Percentiles rank a stretch among this genome's conserved stretches.
Evolutionary conservation across 2,113 vertebrate species (phyloP).

Genomic region (Alaudala cheleensis): DNA sequence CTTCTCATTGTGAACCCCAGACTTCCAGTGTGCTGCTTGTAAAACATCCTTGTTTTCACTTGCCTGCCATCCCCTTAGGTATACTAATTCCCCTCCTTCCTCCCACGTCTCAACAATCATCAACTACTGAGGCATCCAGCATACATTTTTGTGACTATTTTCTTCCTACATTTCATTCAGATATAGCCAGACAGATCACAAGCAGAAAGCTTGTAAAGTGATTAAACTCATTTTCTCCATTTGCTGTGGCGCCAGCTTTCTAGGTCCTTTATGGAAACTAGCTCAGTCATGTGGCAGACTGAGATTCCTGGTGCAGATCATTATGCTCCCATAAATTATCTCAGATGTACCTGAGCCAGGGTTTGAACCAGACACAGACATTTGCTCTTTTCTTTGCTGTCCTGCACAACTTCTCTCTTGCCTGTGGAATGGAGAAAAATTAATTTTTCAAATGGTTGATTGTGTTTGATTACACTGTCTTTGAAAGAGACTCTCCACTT

Average conservation of each 20-base stretch:
- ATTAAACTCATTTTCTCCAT: conserved; percentile 87
- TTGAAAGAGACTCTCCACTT: background rate
- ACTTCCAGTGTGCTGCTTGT: background rate
- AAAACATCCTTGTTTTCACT: conserved; percentile 82
- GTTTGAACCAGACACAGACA: background rate
- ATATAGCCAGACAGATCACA: conserved; percentile 74
- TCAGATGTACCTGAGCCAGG: conserved; percentile 39
- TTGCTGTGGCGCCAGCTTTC: conserved; percentile 82
- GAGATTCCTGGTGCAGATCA: conserved; percentile 77
- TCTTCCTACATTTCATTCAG: conserved; percentile 71
- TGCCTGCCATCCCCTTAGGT: conserved; percentile 68
- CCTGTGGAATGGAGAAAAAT: background rate
- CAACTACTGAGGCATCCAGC: conserved; percentile 73
- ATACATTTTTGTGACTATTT: conserved; percentile 71
- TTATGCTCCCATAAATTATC: conserved; percentile 76
- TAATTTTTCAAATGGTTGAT: background rate
- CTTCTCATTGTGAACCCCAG: background rate
- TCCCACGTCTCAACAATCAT: background rate
- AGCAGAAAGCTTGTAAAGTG: conserved; percentile 73
- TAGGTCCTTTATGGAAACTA: conserved; percentile 80
- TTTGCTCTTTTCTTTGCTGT: background rate
- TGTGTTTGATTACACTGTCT: background rate
- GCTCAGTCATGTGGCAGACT: conserved; percentile 74
- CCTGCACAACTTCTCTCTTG: background rate
- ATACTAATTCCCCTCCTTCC: background rate